Percentiles rank a stretch among this genome's conserved stretches.
phyloP scores from a whole-genome alignment of 2,113 vertebrate species.

The Litocranius walleri region DNA sequence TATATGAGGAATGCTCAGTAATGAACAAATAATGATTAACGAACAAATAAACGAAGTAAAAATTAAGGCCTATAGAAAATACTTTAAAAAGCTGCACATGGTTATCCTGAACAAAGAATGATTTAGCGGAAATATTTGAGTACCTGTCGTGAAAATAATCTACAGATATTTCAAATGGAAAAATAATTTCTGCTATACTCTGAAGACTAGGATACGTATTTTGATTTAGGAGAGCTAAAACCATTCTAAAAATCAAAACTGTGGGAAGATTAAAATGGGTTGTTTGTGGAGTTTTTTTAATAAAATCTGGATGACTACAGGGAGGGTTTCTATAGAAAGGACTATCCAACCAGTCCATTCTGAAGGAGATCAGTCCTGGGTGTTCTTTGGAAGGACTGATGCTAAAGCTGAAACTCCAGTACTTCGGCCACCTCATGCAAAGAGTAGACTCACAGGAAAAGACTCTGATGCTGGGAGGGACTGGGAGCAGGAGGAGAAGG shows the following conservation, averaged over 20 bases:
- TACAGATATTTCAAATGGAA: neutral
- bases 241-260: neutral
- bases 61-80: neutral
- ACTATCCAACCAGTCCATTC: neutral
- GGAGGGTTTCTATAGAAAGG: neutral
- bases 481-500: too few species aligned
- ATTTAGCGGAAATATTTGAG: neutral
- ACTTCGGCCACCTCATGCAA: too few species aligned
- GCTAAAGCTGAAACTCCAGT: too few species aligned
- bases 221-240: neutral
- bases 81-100: neutral
- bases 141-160: neutral
- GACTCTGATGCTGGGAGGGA: too few species aligned
- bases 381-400: too few species aligned
- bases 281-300: neutral
- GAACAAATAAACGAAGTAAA: neutral
- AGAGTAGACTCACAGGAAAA: too few species aligned
- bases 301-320: neutral
- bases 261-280: neutral
- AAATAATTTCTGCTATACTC: neutral
- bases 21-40: neutral
- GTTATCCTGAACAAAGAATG: neutral
- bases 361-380: too few species aligned
- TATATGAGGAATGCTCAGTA: neutral
- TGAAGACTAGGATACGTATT: neutral